phyloP scores from a whole-genome alignment of 2,888 invertebrate genomes.

The Drosophila nigricruria region DNA sequence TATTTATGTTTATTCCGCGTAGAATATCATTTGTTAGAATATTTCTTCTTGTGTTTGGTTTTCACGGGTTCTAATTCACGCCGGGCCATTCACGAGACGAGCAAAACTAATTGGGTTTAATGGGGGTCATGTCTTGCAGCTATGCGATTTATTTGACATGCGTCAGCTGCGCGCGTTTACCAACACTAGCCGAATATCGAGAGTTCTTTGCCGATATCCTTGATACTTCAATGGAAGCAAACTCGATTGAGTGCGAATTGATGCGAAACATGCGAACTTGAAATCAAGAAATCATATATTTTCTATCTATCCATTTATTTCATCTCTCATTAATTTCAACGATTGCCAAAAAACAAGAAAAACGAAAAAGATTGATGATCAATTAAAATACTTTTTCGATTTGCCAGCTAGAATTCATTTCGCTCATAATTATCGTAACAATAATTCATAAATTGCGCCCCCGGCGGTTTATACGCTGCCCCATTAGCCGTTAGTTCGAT shows the following conservation, averaged over 20 bases:
- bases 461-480: conserved; percentile 20
- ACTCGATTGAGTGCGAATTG: conserved; percentile 59
- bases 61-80: conserved; percentile 17
- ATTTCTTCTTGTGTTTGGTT: conserved; percentile 8
- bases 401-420: conserved; percentile 54
- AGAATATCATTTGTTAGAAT: conserved; percentile 56
- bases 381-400: conserved; percentile 71
- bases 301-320: conserved; percentile 3
- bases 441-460: conserved; percentile 64
- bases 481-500: conserved; percentile 23
- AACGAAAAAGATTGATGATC: conserved; percentile 65
- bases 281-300: conserved; percentile 43
- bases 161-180: conserved; percentile 23
- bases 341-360: conserved; percentile 25
- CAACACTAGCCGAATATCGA: conserved; percentile 8
- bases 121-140: conserved; percentile 50
- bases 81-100: conserved; percentile 21
- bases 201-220: neutral
- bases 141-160: conserved; percentile 46
- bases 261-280: conserved; percentile 53
- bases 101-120: conserved; percentile 58
- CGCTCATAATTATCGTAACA: conserved; percentile 61
- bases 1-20: conserved; percentile 53
- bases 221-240: conserved; percentile 9
- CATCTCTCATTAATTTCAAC: conserved; percentile 12